Evolutionary conservation across 2,888 invertebrate genomes (phyloP).

Genomic region (Scaptomyza tumidula): DNA sequence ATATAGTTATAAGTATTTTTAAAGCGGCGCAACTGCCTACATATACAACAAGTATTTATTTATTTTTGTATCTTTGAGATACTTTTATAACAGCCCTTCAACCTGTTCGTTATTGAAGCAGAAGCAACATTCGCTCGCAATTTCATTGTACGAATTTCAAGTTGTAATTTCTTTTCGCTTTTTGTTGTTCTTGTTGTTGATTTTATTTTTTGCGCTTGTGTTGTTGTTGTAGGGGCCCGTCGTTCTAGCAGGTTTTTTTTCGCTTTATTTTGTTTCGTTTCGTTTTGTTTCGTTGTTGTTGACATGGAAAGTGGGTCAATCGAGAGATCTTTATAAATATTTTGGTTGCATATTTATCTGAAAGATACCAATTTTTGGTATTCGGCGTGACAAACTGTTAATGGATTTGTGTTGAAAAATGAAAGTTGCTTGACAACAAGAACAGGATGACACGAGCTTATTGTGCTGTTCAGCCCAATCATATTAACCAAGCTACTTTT

Average conservation of each 20-base stretch:
- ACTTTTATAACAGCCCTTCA: slow-evolving; percentile 44
- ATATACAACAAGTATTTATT: slow-evolving; percentile 34
- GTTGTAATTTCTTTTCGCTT: slow-evolving; percentile 70
- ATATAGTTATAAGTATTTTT: slow-evolving; percentile 9
- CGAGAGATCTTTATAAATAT: slow-evolving; percentile 76
- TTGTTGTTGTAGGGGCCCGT: slow-evolving; percentile 20
- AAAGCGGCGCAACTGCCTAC: slow-evolving; percentile 4
- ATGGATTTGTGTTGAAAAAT: slow-evolving; percentile 70
- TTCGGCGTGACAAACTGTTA: slow-evolving; percentile 67
- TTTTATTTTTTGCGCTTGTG: slow-evolving; percentile 26
- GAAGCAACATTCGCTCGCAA: slow-evolving; percentile 21
- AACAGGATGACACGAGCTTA: slow-evolving; percentile 28
- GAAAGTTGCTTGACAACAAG: slow-evolving; percentile 64
- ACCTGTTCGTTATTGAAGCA: slow-evolving; percentile 47
- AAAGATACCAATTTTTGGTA: slow-evolving; percentile 47
- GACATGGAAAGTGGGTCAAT: slow-evolving; percentile 76
- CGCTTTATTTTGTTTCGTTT: slow-evolving; percentile 31
- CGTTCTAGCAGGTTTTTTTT: slow-evolving; percentile 50
- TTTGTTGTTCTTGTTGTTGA: slow-evolving; percentile 29
- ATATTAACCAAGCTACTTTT: slow-evolving; percentile 6
- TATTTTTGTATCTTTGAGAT: slow-evolving; percentile 29
- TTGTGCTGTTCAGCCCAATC: slow-evolving; percentile 1
- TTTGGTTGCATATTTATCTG: slow-evolving; percentile 74
- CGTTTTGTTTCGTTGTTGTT: slow-evolving; percentile 47
- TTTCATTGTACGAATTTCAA: slow-evolving; percentile 60